Evolutionary conservation across 1,140 invertebrate genomes (phyloP), one percentile per base, ranked within the genome.

Genomic region (Bombus confusus): DNA sequence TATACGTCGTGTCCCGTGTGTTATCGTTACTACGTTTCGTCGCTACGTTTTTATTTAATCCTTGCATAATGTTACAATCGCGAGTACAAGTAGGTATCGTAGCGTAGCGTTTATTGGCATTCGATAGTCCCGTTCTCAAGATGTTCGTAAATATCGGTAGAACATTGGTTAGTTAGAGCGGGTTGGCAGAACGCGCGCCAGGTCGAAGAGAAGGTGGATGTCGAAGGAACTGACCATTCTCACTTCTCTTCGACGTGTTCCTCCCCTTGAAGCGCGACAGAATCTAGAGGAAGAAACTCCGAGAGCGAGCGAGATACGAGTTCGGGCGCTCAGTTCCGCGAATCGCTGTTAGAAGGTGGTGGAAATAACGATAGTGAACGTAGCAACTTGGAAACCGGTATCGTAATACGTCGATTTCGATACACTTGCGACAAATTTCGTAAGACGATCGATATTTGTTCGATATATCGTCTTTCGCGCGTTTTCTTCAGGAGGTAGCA

Each of bases 161-260:
- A 52, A 52, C 47, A 1, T 18, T 52, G n/a, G 12, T 12, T 64
- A 15, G 12, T 4, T 18, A 4, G 10, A 28, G 0, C 0, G 34
- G 22, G 22, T 37, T 37, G 0, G 68, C 25, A 28, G 37, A 39
- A 37, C 12, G 28, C 4, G 47, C 25, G 68, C 5, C 22, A 28
- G 68, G 12, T 28, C 25, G 68, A 71, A 39, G 37, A 37, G 68
- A 28, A 39, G 37, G 25, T 28, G 8, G 68, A 28, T 39, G 34
- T 37, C 37, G 18, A 15, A 25, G 66, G 66, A 68, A 68, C 66
- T 68, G 68, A 71, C 68, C 37, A 39, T 71, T 71, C 68, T 71
- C 68, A 71, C 37, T 39, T 71, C 68, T 71, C 22, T 39, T 28
- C 37, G 37, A 28, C 68, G 25, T 71, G 68, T 39, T 39, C 68